Evolutionary conservation across 2,797 vertebrate species (phyloP), one percentile per base, ranked within the genome.

Genomic region (Macropus fuliginosus): DNA sequence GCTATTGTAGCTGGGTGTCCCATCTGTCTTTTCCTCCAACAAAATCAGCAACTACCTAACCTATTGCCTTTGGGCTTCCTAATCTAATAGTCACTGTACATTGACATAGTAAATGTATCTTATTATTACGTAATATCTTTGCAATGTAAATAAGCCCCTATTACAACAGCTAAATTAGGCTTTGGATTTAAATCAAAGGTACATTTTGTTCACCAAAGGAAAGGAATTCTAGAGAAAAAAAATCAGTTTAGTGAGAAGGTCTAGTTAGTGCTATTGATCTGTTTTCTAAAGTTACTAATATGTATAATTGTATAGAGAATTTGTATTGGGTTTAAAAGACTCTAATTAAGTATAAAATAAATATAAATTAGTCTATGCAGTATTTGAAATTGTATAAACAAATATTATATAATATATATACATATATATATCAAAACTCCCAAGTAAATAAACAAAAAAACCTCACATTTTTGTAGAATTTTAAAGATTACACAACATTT

Each of bases 31-130:
- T 57, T 52, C 29, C 91, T 66, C 59, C 9, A 31, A 94, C 94
- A 94, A 57, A 87, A 90, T 56, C 91, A 92, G 55, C 40, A 96
- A 29, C 62, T 94, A n/a, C 66, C 87, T 28, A 91, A 90, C 62
- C 62, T 40, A 6, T 12, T 94, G 0, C 27, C 21, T 91, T 95
- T 94, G 52, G 91, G 92, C 40, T 40, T 9, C 81, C 46, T 91
- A 91, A 40, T 3, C 9, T 91, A 74, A 14, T 87, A 92, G 90
- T 56, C 28, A 12, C 90, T 90, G 24, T 54, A 54, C 3, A 74
- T 91, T 92, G 95, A 90, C 93, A 62, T 0, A 40, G 31, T 46
- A 6, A 81, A 81, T 46, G 27, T 46, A 27, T 46, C 14, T 13
- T 92, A 5, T 16, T 3, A 1, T 31, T 92, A 59, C 34, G 62